phyloP scores from a whole-genome alignment of 2,113 vertebrate genomes.

The Anolis carolinensis region DNA sequence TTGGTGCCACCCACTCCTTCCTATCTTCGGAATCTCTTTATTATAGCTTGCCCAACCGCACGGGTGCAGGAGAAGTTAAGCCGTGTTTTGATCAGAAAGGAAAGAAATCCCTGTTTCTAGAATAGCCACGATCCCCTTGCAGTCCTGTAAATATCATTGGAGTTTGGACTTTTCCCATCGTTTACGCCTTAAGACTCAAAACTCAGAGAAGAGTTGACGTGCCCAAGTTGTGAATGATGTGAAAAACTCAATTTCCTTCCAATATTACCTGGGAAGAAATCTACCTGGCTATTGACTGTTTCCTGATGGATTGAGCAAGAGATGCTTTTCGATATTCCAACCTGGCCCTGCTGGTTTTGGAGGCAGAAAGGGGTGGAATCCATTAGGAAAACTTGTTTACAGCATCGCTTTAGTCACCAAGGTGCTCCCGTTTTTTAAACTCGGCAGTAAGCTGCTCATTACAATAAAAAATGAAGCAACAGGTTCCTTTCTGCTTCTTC shows the following conservation, averaged over 20 bases:
- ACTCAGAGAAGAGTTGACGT: background rate
- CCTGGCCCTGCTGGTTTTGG: constrained; percentile 63
- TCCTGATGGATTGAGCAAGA: constrained; percentile 18
- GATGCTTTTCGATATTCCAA: constrained; percentile 49
- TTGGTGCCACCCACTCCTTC: constrained; percentile 14
- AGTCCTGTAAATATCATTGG: background rate
- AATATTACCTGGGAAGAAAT: background rate
- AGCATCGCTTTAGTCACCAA: constrained; percentile 61
- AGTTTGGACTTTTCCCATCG: background rate
- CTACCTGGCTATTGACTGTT: constrained; percentile 5
- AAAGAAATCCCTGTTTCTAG: background rate
- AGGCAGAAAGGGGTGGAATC: constrained; percentile 73
- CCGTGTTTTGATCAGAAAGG: background rate
- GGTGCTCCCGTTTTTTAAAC: constrained; percentile 73
- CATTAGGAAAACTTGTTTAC: constrained; percentile 76
- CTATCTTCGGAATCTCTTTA: constrained; percentile 22
- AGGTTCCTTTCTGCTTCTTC: constrained; percentile 41
- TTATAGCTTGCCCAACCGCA: constrained; percentile 11
- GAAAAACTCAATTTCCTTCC: too few relatives aligned
- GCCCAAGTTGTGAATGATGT: background rate
- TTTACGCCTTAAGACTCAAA: background rate
- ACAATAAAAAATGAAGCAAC: constrained; percentile 77
- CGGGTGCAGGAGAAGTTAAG: background rate
- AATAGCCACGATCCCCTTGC: background rate
- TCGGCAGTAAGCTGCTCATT: constrained; percentile 73